These are phyloP conservation scores for Eulemur rubriventer DNA, from an alignment of 2,797 vertebrate genomes.

Conservation along the genomic window DNA sequence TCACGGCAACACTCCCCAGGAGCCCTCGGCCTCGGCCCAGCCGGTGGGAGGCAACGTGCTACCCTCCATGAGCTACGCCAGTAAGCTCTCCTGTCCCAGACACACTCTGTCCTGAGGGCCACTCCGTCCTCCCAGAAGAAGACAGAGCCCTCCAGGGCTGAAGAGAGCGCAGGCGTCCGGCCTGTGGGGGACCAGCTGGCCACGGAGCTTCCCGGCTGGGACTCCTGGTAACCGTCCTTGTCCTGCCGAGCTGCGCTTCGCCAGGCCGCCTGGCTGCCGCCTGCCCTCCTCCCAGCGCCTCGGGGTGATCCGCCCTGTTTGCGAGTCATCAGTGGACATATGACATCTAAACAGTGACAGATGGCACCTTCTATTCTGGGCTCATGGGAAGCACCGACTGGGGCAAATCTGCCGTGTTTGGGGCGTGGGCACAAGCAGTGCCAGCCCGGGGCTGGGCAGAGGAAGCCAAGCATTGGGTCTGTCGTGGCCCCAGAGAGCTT, in stretches of 20 bases:
- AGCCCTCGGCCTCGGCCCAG: not conserved
- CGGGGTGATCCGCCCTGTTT: not conserved
- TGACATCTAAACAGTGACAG: not conserved
- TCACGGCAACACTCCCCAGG: not conserved
- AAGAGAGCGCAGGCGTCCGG: rapidly evolving
- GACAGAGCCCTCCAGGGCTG: not conserved
- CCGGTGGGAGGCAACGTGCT: not conserved
- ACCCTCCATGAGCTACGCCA: conserved; percentile 50
- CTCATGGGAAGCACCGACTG: not conserved
- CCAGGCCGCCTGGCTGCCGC: not conserved
- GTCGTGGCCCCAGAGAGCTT: rapidly evolving
- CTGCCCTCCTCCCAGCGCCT: not conserved
- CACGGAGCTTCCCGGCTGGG: rapidly evolving
- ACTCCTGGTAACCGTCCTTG: not conserved
- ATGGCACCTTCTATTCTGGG: not conserved
- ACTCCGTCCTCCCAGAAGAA: not conserved
- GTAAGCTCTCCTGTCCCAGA: conserved; percentile 73
- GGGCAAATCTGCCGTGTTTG: not conserved
- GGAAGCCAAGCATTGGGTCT: not conserved
- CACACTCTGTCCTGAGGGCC: conserved; percentile 75
- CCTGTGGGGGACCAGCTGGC: not conserved
- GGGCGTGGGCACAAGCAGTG: not conserved
- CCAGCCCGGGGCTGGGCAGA: not conserved
- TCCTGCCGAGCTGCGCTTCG: not conserved
- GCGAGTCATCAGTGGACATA: conserved; percentile 31